Evolutionary conservation across 2,797 vertebrate species (phyloP), one percentile per base, ranked within the genome.

Genomic region (Knipowitschia caucasica): DNA sequence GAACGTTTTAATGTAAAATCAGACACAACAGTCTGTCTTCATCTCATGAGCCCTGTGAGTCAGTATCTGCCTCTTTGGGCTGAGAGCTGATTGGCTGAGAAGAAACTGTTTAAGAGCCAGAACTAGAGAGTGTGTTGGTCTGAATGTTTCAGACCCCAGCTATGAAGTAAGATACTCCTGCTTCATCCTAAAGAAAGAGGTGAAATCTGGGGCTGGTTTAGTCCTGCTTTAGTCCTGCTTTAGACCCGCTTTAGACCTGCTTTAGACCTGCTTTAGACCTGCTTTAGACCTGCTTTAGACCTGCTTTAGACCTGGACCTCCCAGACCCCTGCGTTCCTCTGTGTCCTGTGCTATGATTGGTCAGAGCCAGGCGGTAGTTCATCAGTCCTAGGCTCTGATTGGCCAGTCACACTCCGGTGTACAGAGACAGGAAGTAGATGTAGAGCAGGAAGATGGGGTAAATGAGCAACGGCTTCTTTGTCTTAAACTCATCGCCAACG

Each of bases 361-460:
- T 20, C 36, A 11, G 38, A 17, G 9, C 18, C 38, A 21, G 38
- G 20, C 38, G 10, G 2, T 10, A 42, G 39, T 42, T 12, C 21
- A 5, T 43, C 0, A 24, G 40, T 43, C 63, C 68, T 29, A 46
- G 52, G 24, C 34, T 51, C 24, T 30, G 44, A 18, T 47, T 30
- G 46, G 18, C 71, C 66, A 54, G 17, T 99, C 92, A 99, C 84
- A 94, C 97, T 20, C 96, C 97, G 38, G 96, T 99, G 86, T 99
- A 99, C 70, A 99, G 90, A 52, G 97, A 99, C 77, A 99, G 89
- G 90, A 99, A 99, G 91, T 99, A 99, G 84, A 99, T 99, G 78
- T 99, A 99, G 90, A 99, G 88, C 87, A 99, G 93, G 82, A 99
- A 95, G 78, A 99, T 98, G 45, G 97, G 97, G 82, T 99, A 99